These are phyloP conservation scores for Etheostoma nigrum DNA, from an alignment of 2,797 vertebrate genomes.

Conservation along the genomic window DNA sequence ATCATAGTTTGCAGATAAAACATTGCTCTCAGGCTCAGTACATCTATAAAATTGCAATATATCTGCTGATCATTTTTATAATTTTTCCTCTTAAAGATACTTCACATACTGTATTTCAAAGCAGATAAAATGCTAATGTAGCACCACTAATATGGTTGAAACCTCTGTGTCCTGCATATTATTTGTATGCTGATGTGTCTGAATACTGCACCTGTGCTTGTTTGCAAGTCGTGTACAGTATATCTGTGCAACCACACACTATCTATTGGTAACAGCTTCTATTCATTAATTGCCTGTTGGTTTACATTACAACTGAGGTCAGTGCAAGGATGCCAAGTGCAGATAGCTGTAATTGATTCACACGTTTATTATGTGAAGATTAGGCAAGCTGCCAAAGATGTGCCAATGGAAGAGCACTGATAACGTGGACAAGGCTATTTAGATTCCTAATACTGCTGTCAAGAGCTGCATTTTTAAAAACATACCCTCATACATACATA, in stretches of 20 bases:
- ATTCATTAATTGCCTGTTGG: slow-evolving; percentile 73
- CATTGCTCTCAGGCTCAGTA: not conserved
- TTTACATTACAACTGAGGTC: slow-evolving; percentile 73
- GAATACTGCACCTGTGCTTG: not conserved
- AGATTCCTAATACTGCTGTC: slow-evolving; percentile 39
- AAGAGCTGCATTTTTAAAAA: slow-evolving; percentile 30
- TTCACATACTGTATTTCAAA: not conserved
- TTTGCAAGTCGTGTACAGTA: not conserved
- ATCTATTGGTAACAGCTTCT: slow-evolving; percentile 37
- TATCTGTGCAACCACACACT: slow-evolving; percentile 21
- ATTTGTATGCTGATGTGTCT: not conserved
- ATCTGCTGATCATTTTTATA: not conserved
- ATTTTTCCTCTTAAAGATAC: slow-evolving; percentile 1
- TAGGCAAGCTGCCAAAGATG: slow-evolving; percentile 66
- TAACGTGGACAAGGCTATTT: slow-evolving; percentile 42
- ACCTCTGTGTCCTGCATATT: not conserved
- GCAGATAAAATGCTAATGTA: not conserved
- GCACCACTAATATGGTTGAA: not conserved
- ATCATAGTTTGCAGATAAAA: slow-evolving; percentile 4
- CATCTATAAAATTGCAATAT: slow-evolving; percentile 2
- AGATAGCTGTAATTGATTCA: slow-evolving; percentile 80
- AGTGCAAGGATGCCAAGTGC: slow-evolving; percentile 67
- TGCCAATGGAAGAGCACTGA: slow-evolving; percentile 38
- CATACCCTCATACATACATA: slow-evolving; percentile 8
- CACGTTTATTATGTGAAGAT: slow-evolving; percentile 73